Percentiles rank a stretch among this genome's conserved stretches.
phyloP scores from a whole-genome alignment of 2,113 vertebrate species.

The Heloderma charlesbogerti region DNA sequence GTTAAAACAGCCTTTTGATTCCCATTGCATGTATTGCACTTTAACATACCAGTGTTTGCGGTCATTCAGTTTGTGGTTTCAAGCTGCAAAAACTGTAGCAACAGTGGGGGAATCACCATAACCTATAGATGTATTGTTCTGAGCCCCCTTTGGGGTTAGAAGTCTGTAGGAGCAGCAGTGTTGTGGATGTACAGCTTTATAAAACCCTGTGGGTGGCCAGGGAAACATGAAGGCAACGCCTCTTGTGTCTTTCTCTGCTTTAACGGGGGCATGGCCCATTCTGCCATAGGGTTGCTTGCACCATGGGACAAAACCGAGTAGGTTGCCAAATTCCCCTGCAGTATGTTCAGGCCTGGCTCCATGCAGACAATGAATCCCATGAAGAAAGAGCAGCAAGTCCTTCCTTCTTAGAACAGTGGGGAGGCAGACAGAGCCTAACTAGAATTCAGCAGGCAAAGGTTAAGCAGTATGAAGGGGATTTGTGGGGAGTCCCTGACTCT shows the following conservation, averaged over 20 bases:
- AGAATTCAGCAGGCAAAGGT: too few species aligned
- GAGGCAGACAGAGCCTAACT: too few species aligned
- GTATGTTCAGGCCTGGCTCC: too few species aligned
- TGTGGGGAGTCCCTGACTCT: too few species aligned
- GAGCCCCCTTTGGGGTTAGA: neutral
- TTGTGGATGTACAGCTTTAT: neutral
- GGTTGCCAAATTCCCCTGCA: too few species aligned
- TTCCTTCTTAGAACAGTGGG: too few species aligned
- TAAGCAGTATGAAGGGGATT: too few species aligned
- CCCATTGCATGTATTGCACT: neutral
- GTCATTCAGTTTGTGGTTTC: neutral
- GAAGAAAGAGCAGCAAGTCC: too few species aligned
- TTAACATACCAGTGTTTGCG: neutral
- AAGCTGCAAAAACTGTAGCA: neutral
- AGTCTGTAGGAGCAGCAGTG: neutral
- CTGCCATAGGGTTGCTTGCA: neutral
- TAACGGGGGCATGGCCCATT: neutral
- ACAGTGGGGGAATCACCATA: neutral
- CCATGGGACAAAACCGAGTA: neutral
- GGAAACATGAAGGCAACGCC: neutral
- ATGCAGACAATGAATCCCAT: too few species aligned
- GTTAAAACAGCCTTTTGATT: slow-evolving; percentile 39
- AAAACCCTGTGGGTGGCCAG: neutral
- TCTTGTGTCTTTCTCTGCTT: neutral
- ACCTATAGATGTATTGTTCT: neutral